Percentiles rank a stretch among this genome's conserved stretches.
These are phyloP conservation scores for Myotis daubentonii DNA, from an alignment of 2,797 vertebrate species.

Conservation along the genomic window DNA sequence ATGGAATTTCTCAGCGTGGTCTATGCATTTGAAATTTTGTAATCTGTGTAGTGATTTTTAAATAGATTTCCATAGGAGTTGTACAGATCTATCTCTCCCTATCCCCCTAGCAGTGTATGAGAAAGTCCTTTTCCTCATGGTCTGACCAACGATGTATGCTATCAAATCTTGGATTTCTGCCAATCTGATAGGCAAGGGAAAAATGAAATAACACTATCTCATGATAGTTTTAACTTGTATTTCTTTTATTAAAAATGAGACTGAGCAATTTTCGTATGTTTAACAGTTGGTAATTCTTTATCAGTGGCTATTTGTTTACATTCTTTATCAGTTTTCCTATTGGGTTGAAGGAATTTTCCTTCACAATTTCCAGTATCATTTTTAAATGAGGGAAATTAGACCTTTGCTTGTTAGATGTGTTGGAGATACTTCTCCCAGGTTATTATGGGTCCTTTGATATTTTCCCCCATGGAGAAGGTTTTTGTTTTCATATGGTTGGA, in stretches of 20 bases:
- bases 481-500: background rate
- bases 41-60: background rate
- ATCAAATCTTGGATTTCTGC: background rate
- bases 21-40: background rate
- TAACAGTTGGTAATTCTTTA: background rate
- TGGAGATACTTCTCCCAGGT: background rate
- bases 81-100: background rate
- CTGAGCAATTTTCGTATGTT: background rate
- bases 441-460: background rate
- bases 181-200: background rate
- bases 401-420: background rate
- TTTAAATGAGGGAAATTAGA: background rate
- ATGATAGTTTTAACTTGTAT: background rate
- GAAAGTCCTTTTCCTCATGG: background rate
- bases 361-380: background rate
- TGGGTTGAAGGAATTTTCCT: background rate
- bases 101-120: background rate
- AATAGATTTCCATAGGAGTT: background rate
- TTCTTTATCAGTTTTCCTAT: background rate
- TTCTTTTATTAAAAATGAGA: constrained; percentile 15
- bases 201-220: background rate
- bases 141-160: background rate
- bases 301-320: background rate
- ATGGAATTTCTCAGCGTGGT: background rate
- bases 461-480: background rate